Conservation (phyloP, 2,888 invertebrate species). For the Antitype chi region DNA sequence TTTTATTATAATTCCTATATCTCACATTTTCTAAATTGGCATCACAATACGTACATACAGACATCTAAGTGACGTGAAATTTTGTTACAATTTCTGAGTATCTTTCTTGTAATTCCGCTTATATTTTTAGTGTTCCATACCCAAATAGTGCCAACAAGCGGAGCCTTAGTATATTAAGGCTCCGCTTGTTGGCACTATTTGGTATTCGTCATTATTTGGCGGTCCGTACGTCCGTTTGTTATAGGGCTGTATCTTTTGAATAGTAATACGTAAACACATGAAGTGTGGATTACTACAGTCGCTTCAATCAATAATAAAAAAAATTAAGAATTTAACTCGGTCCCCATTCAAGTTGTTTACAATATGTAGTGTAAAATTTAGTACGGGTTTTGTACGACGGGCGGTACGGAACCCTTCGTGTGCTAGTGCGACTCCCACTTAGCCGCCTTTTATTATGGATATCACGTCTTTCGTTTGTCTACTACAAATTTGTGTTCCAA, state of each 20-base stretch:
- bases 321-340: neutral
- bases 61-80: neutral
- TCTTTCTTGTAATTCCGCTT: neutral
- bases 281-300: neutral
- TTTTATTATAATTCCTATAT: slow-evolving; percentile 9
- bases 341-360: too few relatives aligned
- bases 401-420: neutral
- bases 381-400: too few relatives aligned
- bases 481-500: slow-evolving; percentile 19
- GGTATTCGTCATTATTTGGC: too few relatives aligned
- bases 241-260: neutral
- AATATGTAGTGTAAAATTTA: neutral
- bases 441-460: slow-evolving; percentile 5
- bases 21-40: slow-evolving; percentile 18
- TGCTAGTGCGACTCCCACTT: neutral
- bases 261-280: neutral
- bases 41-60: neutral
- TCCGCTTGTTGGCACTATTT: too few relatives aligned
- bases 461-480: slow-evolving; percentile 4
- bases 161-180: neutral
- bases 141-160: neutral
- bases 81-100: slow-evolving; percentile 10
- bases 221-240: neutral
- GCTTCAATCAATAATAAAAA: neutral
- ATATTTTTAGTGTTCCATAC: neutral